Evolutionary conservation across 2,888 invertebrate genomes (phyloP).

Genomic region (Nomada ferruginata): DNA sequence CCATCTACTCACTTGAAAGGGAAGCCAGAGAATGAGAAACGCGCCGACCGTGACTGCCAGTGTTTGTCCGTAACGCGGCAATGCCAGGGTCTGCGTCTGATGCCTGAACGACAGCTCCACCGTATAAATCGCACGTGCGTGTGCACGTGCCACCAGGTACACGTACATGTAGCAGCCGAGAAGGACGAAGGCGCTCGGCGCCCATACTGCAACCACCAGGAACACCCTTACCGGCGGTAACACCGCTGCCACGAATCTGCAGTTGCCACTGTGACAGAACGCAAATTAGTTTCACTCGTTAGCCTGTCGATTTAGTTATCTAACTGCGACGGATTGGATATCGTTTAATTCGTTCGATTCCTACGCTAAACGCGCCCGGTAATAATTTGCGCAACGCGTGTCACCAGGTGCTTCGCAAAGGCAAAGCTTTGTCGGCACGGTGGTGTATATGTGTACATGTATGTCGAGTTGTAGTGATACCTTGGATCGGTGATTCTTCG

Average conservation of each 20-base stretch:
- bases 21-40: constrained; percentile 87
- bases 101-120: constrained; percentile 86
- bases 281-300: constrained; percentile 41
- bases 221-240: constrained; percentile 86
- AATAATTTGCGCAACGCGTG: background rate
- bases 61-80: constrained; percentile 87
- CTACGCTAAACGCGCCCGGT: background rate
- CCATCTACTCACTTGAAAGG: constrained; percentile 85
- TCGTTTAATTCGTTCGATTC: constrained; percentile 19
- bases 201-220: constrained; percentile 87
- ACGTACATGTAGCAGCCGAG: constrained; percentile 88
- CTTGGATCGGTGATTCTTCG: too few species aligned
- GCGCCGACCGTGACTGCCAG: constrained; percentile 87
- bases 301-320: constrained; percentile 20
- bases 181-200: constrained; percentile 86
- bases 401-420: too few species aligned
- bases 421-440: too few species aligned
- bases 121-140: constrained; percentile 87
- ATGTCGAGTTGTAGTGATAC: too few species aligned
- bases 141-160: constrained; percentile 87
- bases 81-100: constrained; percentile 82
- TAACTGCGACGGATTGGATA: background rate
- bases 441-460: too few species aligned
- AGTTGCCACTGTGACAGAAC: constrained; percentile 82
- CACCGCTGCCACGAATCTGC: constrained; percentile 85